Conservation (phyloP, 2,113 vertebrate genomes). For the Calonectris borealis region DNA sequence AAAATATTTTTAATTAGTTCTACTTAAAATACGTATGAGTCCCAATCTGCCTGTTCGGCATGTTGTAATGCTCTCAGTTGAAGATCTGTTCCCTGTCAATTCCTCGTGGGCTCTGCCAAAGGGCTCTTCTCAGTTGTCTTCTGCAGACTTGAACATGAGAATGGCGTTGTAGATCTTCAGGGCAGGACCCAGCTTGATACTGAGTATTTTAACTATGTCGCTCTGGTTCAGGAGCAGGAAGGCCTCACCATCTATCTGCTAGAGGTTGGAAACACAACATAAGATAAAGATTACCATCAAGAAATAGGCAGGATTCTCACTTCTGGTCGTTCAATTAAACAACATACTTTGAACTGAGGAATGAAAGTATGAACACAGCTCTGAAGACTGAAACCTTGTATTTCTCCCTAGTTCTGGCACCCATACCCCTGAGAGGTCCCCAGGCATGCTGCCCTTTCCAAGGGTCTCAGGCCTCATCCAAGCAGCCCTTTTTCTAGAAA, state of each 20-base stretch:
- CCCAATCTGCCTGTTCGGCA: neutral
- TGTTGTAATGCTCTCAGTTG: neutral
- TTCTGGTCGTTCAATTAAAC: neutral
- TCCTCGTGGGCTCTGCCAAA: neutral
- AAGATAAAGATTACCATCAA: neutral
- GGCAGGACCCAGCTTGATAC: slow-evolving; percentile 90
- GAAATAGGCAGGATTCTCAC: neutral
- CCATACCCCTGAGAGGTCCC: neutral
- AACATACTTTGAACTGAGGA: neutral
- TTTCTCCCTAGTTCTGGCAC: neutral
- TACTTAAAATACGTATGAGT: neutral
- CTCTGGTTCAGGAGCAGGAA: slow-evolving; percentile 92
- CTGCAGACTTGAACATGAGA: slow-evolving; percentile 88
- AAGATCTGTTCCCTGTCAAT: neutral
- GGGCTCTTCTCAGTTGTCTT: slow-evolving; percentile 73
- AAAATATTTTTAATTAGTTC: slow-evolving; percentile 5
- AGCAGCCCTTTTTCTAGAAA: neutral
- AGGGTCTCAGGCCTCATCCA: neutral
- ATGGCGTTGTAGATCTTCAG: slow-evolving; percentile 94
- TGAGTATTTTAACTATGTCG: slow-evolving; percentile 91
- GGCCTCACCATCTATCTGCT: slow-evolving; percentile 93
- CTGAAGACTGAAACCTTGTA: neutral
- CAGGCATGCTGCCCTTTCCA: neutral
- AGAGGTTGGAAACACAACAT: neutral
- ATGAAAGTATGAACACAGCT: neutral